Evolutionary conservation across 2,888 invertebrate genomes (phyloP), one percentile per base, ranked within the genome.

Genomic region (Limnephilus auricula): DNA sequence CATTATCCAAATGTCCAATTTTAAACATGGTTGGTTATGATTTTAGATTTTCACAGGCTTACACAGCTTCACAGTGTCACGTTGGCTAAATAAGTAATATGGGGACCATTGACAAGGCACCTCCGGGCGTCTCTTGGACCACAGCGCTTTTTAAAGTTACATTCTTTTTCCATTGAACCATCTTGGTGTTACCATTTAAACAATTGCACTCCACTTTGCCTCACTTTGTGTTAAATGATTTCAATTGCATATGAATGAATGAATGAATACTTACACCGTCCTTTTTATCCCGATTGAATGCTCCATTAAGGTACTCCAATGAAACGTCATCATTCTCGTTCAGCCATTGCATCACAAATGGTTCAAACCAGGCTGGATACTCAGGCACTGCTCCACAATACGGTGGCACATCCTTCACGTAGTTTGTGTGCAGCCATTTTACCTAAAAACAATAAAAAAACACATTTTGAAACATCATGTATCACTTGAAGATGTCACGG

Each of bases 311-410:
- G 95, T 99, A 99, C 95, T 99, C 99, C 94, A 99, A 96, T 0
- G 99, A 99, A 1, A 99, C 99, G 94, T 99, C 99, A 94, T 99
- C 99, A 95, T 99, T 99, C 95, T 99, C 99, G 94, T 99, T 99
- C 80, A 99, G 97, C 99, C 99, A 99, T 95, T 99, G 99, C 99
- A 99, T 99, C 83, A 99, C 99, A 95, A 99, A 99, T n/a, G 99
- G 99, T 95, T 99, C 99, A 95, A 99, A 99, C 99, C 99, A 99
- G 94, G 99, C 98, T 1, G 99, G 99, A 95, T 99, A 99, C 95
- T 99, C 99, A 12, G 99, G 99, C 92, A 99, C 99, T 83, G 98
- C 98, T 91, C 98, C 98, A 94, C 99, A 99, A 95, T 99, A 99
- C 40, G 99, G 99, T 89, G 99, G 99, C 93, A 99, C 99, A 94